These are phyloP conservation scores for Lithodes maja DNA, from an alignment of 2,888 invertebrate genomes.

Conservation along the genomic window DNA sequence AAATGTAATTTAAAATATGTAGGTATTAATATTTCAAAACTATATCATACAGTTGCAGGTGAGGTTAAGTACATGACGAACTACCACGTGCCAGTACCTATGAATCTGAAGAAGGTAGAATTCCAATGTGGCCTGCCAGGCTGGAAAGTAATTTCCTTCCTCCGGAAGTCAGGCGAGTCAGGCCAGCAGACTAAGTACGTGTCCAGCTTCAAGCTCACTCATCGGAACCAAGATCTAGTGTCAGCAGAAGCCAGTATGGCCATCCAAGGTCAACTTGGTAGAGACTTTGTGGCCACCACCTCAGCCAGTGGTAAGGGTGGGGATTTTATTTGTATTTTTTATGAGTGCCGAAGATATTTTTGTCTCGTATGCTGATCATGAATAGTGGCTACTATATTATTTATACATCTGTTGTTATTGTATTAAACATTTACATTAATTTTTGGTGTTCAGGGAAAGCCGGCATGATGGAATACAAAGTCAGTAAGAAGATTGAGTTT, in stretches of 20 bases:
- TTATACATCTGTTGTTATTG: neutral
- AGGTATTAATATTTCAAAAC: neutral
- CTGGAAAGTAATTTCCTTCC: slow-evolving; percentile 18
- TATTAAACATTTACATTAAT: neutral
- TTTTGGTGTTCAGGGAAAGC: slow-evolving; percentile 10
- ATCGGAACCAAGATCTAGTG: neutral
- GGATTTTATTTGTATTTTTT: neutral
- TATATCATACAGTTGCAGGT: neutral
- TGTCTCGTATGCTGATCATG: neutral
- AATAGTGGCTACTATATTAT: neutral
- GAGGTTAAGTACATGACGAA: neutral
- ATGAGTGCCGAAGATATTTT: neutral
- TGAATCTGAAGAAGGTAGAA: slow-evolving; percentile 22
- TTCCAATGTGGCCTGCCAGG: neutral
- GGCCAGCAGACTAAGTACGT: slow-evolving; percentile 1
- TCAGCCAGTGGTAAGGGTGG: slow-evolving; percentile 2
- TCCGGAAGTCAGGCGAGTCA: slow-evolving; percentile 14
- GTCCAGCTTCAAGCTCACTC: slow-evolving; percentile 22
- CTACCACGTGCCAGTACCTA: neutral
- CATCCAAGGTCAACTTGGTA: neutral
- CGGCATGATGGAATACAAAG: slow-evolving; percentile 6
- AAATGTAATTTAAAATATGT: neutral
- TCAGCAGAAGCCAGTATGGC: neutral
- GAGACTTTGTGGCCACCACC: neutral
- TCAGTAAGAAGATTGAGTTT: neutral